Evolutionary conservation across 2,888 invertebrate species (phyloP).

Genomic region (Litoditis marina): DNA sequence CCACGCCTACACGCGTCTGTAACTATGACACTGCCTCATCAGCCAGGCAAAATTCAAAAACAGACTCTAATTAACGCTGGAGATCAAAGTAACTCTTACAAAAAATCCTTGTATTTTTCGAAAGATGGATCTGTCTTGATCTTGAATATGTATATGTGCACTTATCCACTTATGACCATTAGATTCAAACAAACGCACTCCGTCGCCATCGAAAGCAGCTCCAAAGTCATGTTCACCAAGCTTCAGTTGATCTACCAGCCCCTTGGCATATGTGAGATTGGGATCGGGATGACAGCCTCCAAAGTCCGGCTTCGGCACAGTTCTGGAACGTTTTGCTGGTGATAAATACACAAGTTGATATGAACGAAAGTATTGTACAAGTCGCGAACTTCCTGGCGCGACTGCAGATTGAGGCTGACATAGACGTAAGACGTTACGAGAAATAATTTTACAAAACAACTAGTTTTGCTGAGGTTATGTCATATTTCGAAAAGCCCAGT

Average conservation of each 20-base stretch:
- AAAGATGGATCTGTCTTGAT: too few relatives aligned
- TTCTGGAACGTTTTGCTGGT: slow-evolving; percentile 24
- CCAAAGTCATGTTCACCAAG: slow-evolving; percentile 75
- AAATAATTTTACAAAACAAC: not conserved
- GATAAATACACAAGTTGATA: not conserved
- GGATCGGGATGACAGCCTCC: slow-evolving; percentile 95
- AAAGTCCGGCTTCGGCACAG: slow-evolving; percentile 84
- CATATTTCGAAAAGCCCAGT: not conserved
- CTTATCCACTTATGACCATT: too few relatives aligned
- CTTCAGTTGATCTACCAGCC: slow-evolving; percentile 73
- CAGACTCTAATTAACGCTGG: too few relatives aligned
- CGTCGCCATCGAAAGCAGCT: slow-evolving; percentile 98
- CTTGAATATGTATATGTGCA: too few relatives aligned
- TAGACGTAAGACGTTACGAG: not conserved
- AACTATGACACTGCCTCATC: too few relatives aligned
- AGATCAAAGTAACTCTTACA: too few relatives aligned
- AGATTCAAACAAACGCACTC: slow-evolving; percentile 65
- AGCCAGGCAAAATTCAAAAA: too few relatives aligned
- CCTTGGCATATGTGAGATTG: slow-evolving; percentile 83
- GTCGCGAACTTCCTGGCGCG: not conserved
- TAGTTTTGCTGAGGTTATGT: not conserved
- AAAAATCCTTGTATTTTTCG: too few relatives aligned
- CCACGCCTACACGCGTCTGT: too few relatives aligned
- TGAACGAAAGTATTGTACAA: not conserved
- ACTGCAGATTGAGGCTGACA: too few relatives aligned